Evolutionary conservation across 2,113 vertebrate genomes (phyloP), one percentile per base, ranked within the genome.

Genomic region (Symphodus melops): DNA sequence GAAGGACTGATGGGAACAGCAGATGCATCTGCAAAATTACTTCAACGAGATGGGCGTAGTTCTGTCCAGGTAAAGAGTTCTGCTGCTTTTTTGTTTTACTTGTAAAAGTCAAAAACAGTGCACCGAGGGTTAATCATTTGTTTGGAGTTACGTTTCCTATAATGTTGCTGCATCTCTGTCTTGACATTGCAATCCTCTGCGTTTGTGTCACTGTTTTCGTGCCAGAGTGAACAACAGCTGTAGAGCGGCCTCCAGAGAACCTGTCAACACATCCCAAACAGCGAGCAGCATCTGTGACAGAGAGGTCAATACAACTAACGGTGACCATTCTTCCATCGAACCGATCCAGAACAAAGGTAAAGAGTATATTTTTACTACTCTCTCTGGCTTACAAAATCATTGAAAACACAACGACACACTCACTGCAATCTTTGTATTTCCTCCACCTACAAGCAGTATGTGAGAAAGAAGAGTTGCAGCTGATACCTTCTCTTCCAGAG

Each of bases 201-300:
- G 19, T 42, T 2, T 59, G 44, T 68, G 62, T 44, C 6, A 68
- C 12, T 68, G 59, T 75, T 25, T 69, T 1, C 44, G 9, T 66
- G 44, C 69, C 85, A 92, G 92, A 89, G 69, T 85, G 68, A 91
- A 85, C 59, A 91, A 84, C 68, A 87, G 86, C 46, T 81, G 57
- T 44, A 88, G 68, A 59, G 68, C 16, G 51, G 55, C 76, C 58
- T 67, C 64, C 53, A 60, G 71, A 52, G 81, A 86, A 48, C 68
- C 80, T 39, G 69, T 53, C 44, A 81, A 58, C 73, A 69, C 85
- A 55, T 75, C 75, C 33, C 79, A 82, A 55, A 71, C 77, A 54
- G 75, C 64, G 65, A 79, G 72, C 73, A 87, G 76, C 75, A 75
- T 86, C 83, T 88, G 73, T 83, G 86, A 87, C 84, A 84, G 76